Evolutionary conservation across 2,888 invertebrate species (phyloP).

Genomic region (Marasmarcha lunaedactyla): DNA sequence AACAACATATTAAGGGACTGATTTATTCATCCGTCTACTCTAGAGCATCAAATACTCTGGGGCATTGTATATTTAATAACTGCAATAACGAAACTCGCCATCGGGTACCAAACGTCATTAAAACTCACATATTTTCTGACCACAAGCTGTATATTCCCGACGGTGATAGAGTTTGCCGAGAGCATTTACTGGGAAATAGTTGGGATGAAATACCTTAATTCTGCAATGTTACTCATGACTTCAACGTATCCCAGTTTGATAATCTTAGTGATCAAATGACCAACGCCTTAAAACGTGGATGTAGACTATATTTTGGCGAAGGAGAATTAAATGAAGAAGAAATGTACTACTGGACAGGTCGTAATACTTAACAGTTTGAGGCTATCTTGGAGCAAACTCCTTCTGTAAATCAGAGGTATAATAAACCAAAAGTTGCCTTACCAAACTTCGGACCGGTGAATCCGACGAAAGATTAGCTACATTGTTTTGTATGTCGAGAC

Average conservation of each 20-base stretch:
- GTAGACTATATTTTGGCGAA: not conserved
- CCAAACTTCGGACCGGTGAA: too few relatives aligned
- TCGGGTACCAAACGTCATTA: slow-evolving; percentile 1
- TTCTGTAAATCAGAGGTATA: too few relatives aligned
- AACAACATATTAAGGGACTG: slow-evolving; percentile 1
- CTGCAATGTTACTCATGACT: slow-evolving; percentile 2
- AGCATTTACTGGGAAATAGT: not conserved
- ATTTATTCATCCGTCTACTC: not conserved
- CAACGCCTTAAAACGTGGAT: not conserved
- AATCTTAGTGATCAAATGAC: not conserved
- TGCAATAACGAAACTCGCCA: not conserved
- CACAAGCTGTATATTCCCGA: slow-evolving; percentile 2
- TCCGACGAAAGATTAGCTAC: too few relatives aligned
- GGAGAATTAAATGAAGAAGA: too few relatives aligned
- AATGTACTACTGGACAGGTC: too few relatives aligned
- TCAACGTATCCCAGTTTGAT: not conserved
- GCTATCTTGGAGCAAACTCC: too few relatives aligned
- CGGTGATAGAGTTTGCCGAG: slow-evolving; percentile 1
- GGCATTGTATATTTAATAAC: slow-evolving; percentile 2
- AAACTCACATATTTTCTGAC: slow-evolving; percentile 1
- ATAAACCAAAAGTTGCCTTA: too few relatives aligned
- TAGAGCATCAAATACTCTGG: not conserved
- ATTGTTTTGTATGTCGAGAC: too few relatives aligned
- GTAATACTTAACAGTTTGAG: too few relatives aligned
- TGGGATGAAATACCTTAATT: slow-evolving; percentile 1